These are phyloP conservation scores for Ceramica pisi DNA, from an alignment of 2,888 invertebrate genomes.

Conservation along the genomic window DNA sequence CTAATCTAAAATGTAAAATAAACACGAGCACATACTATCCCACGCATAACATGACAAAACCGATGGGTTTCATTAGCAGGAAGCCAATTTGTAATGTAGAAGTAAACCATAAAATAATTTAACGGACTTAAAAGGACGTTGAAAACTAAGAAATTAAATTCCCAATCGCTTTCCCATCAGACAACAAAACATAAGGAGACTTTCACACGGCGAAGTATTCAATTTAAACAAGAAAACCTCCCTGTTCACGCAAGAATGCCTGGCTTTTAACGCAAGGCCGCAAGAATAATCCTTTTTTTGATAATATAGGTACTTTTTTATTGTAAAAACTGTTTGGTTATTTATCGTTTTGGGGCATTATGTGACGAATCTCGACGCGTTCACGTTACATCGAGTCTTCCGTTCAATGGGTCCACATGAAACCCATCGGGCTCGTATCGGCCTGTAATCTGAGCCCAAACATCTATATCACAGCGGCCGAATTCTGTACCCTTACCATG, in stretches of 20 bases:
- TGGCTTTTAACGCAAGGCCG: not conserved
- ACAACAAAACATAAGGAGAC: conserved; percentile 24
- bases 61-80: conserved; percentile 3
- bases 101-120: conserved; percentile 54
- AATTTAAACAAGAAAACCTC: not conserved
- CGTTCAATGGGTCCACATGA: conserved; percentile 68
- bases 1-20: conserved; percentile 26
- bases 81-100: conserved; percentile 37
- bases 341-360: conserved; percentile 54
- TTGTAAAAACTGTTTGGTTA: conserved; percentile 29
- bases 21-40: conserved; percentile 9
- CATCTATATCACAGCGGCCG: conserved; percentile 67
- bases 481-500: conserved; percentile 62
- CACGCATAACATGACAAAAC: conserved; percentile 10
- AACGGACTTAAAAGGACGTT: conserved; percentile 25
- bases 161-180: conserved; percentile 9
- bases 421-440: conserved; percentile 67
- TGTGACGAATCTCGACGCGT: conserved; percentile 61
- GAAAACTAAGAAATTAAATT: conserved; percentile 17
- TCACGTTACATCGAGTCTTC: conserved; percentile 68
- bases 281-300: not conserved
- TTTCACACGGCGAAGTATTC: not conserved
- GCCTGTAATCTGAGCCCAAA: conserved; percentile 68
- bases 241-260: not conserved
- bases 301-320: not conserved